A percentile compares a stretch with the other conserved stretches of the same genome.
Evolutionary conservation across 2,888 invertebrate genomes (phyloP).

Genomic region (Eristalis intricaria): DNA sequence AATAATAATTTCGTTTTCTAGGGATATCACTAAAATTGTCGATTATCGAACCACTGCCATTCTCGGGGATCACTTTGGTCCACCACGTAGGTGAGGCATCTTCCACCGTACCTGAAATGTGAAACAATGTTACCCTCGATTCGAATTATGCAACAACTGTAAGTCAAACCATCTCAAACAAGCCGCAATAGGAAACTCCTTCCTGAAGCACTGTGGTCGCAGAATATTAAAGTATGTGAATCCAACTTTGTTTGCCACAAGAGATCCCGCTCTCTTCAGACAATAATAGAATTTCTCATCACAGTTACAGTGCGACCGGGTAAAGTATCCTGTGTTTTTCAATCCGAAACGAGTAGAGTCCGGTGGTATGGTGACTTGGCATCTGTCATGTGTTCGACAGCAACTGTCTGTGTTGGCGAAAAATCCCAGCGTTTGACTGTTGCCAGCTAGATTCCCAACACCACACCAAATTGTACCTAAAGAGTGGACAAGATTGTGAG

Average conservation of each 20-base stretch:
- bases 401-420: slow-evolving; percentile 86
- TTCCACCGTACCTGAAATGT: slow-evolving; percentile 73
- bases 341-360: slow-evolving; percentile 84
- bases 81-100: slow-evolving; percentile 83
- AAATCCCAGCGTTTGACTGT: slow-evolving; percentile 84
- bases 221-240: slow-evolving; percentile 88
- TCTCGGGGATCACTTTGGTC: slow-evolving; percentile 64
- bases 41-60: slow-evolving; percentile 86
- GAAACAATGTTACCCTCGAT: not conserved
- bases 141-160: not conserved
- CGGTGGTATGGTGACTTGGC: slow-evolving; percentile 84
- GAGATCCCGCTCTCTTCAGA: slow-evolving; percentile 83
- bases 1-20: too few relatives aligned
- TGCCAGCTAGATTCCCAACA: slow-evolving; percentile 84
- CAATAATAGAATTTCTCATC: slow-evolving; percentile 87
- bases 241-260: slow-evolving; percentile 85
- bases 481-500: not conserved
- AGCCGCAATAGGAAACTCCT: slow-evolving; percentile 82
- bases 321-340: slow-evolving; percentile 86
- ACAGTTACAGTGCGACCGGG: slow-evolving; percentile 88
- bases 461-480: slow-evolving; percentile 90
- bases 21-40: slow-evolving; percentile 80
- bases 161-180: slow-evolving; percentile 71
- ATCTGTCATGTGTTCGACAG: slow-evolving; percentile 87
- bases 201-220: slow-evolving; percentile 87